Evolutionary conservation across 2,797 vertebrate genomes (phyloP).

Genomic region (Adrianichthys oophorus): DNA sequence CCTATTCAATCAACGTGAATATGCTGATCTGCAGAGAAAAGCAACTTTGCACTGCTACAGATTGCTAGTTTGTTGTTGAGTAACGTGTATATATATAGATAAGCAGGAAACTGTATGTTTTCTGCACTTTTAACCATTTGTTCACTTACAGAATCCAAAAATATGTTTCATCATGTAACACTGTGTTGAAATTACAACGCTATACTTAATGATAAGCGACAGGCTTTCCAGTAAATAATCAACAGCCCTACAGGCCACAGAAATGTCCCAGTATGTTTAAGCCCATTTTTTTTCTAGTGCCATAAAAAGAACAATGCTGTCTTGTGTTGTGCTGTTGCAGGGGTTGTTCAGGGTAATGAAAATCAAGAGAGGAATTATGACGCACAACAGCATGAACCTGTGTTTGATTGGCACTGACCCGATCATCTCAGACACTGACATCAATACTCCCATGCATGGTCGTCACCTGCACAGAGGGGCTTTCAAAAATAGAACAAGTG

Average conservation of each 20-base stretch:
- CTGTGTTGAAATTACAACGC: neutral
- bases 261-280: conserved; percentile 2
- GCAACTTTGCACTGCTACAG: too few relatives aligned
- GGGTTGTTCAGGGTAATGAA: conserved; percentile 42
- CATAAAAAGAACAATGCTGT: conserved; percentile 4
- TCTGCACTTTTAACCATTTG: too few relatives aligned
- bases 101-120: too few relatives aligned
- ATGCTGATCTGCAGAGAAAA: too few relatives aligned
- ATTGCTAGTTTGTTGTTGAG: too few relatives aligned
- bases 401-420: conserved; percentile 64
- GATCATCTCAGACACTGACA: conserved; percentile 61
- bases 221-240: conserved; percentile 13
- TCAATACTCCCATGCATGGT: conserved; percentile 45
- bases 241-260: neutral
- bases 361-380: conserved; percentile 53
- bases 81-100: too few relatives aligned
- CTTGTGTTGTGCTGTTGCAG: conserved; percentile 17
- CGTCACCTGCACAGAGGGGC: conserved; percentile 47
- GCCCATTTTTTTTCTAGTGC: neutral
- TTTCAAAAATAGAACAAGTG: conserved; percentile 64
- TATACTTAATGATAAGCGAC: neutral
- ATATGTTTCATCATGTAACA: too few relatives aligned
- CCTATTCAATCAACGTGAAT: too few relatives aligned
- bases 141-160: neutral
- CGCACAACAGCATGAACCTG: conserved; percentile 61